phyloP scores from a whole-genome alignment of 2,888 invertebrate genomes.

The Lasius platythorax region DNA sequence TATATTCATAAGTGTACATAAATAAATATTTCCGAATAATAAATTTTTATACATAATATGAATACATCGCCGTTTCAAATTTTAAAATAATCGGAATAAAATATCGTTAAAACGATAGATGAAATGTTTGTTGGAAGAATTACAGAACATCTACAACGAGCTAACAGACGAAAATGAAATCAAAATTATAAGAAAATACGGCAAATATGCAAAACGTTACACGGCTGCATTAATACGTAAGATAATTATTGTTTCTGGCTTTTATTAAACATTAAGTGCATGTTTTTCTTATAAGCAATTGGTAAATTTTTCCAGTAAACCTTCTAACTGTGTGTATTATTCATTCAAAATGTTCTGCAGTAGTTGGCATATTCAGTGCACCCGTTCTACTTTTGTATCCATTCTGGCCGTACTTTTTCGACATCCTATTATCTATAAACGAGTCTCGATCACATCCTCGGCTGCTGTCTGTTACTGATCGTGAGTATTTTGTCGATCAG shows the following conservation, averaged over 20 bases:
- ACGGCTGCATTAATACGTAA: background rate
- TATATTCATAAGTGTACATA: background rate
- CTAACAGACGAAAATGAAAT: constrained; percentile 10
- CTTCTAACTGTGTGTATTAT: background rate
- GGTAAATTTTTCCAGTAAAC: background rate
- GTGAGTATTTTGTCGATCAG: constrained; percentile 14
- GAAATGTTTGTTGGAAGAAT: background rate
- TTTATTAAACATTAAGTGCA: background rate
- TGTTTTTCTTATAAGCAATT: too few species aligned
- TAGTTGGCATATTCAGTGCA: background rate
- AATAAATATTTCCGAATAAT: background rate
- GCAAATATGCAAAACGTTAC: background rate
- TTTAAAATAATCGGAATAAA: background rate
- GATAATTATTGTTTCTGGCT: background rate
- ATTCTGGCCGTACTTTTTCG: background rate
- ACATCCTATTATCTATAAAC: background rate
- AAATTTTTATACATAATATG: background rate
- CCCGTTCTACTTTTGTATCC: too few species aligned
- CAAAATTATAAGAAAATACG: background rate
- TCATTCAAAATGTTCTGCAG: background rate
- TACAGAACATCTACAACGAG: background rate
- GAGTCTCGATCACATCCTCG: background rate
- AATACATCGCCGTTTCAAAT: background rate
- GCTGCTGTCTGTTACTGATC: background rate
- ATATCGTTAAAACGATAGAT: constrained; percentile 3